phyloP scores from a whole-genome alignment of 2,888 invertebrate species.

The Meloe dianella region DNA sequence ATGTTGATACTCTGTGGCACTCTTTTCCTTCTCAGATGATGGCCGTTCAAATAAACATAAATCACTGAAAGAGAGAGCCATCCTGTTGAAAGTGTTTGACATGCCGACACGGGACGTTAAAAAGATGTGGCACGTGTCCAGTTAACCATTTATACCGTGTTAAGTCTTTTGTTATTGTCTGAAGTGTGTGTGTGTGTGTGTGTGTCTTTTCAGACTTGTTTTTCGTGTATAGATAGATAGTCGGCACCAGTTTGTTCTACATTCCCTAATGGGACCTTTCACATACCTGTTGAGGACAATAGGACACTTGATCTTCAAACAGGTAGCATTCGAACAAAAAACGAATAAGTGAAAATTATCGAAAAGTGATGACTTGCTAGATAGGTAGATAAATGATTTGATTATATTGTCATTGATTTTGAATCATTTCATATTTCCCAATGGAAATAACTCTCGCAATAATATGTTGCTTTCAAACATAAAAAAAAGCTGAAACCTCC shows the following conservation, averaged over 20 bases:
- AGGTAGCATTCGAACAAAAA: neutral
- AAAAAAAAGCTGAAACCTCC: neutral
- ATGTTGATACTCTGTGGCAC: neutral
- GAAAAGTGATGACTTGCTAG: neutral
- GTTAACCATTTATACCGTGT: conserved; percentile 17
- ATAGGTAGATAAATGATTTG: neutral
- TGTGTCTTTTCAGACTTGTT: conserved; percentile 5
- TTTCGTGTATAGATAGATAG: neutral
- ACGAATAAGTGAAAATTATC: neutral
- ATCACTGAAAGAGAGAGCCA: conserved; percentile 11
- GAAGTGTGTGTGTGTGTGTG: conserved; percentile 2
- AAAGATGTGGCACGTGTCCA: conserved; percentile 15
- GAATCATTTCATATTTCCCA: neutral
- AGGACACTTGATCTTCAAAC: conserved; percentile 12
- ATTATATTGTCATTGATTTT: neutral
- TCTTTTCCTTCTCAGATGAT: neutral
- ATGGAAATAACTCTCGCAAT: neutral
- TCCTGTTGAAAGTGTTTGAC: conserved; percentile 15
- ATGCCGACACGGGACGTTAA: conserved; percentile 16
- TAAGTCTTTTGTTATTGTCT: conserved; percentile 9
- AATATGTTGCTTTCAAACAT: no score
- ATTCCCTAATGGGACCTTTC: conserved; percentile 15
- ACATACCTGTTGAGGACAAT: conserved; percentile 2
- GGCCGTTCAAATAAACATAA: conserved; percentile 14
- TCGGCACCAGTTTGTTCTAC: neutral